Evolutionary conservation across 37 sponge, comb jelly and placozoan species (phyloP).

Genomic region (Ephydatia muelleri): DNA sequence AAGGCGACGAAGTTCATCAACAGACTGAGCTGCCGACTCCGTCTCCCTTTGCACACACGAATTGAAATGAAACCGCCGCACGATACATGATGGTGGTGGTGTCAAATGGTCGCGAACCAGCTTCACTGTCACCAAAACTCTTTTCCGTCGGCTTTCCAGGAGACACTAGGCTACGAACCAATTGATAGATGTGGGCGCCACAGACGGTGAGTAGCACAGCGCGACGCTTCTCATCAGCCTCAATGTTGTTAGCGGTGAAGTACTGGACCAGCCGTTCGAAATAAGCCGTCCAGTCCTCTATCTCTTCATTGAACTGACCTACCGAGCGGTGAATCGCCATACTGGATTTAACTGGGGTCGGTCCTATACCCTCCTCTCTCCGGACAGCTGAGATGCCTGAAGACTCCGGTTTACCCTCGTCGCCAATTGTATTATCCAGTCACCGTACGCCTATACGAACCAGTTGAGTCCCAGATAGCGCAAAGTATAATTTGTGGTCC

Average conservation of each 20-base stretch:
- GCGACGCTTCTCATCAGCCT: constrained; percentile 14
- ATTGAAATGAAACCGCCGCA: not conserved
- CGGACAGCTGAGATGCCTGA: not conserved
- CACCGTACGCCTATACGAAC: not conserved
- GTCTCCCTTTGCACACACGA: too few species aligned
- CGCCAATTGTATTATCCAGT: not conserved
- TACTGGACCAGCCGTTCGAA: constrained; percentile 9
- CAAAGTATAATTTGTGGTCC: not conserved
- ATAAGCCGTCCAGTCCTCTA: constrained; percentile 15
- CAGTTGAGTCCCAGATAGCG: not conserved
- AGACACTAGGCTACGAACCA: constrained; percentile 14
- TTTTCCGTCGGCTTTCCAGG: constrained; percentile 17
- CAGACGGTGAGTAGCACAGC: constrained; percentile 7
- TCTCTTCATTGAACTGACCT: not conserved
- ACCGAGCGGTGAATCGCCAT: not conserved
- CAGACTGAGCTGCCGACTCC: not conserved
- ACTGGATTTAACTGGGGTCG: not conserved
- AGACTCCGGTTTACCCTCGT: not conserved
- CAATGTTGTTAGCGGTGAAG: constrained; percentile 12
- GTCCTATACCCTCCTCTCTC: not conserved
- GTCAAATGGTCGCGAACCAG: not conserved
- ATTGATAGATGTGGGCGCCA: constrained; percentile 6
- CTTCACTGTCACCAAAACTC: not conserved
- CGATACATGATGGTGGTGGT: not conserved
- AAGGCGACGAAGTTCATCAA: too few species aligned